Conservation (phyloP, 2,888 invertebrate species). For the Apodemia duryi region DNA sequence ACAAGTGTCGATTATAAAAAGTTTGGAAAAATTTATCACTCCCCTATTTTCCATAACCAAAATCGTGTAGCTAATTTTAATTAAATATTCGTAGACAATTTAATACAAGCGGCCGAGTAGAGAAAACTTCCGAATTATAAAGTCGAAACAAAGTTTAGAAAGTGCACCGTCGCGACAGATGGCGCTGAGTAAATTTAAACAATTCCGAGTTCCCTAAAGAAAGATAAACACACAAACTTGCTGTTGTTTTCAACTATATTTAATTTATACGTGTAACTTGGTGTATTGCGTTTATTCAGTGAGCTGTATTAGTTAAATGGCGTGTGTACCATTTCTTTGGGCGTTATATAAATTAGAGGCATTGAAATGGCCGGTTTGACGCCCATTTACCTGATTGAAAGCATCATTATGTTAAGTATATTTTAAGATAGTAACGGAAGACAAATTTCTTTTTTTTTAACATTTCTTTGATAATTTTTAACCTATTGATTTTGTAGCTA, state of each 20-base stretch:
- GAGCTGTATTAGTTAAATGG: slow-evolving; percentile 7
- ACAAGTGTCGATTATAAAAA: neutral
- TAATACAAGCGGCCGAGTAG: slow-evolving; percentile 15
- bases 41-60: neutral
- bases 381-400: neutral
- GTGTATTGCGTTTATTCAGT: slow-evolving; percentile 1
- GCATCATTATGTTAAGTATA: neutral
- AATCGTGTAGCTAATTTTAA: slow-evolving; percentile 1
- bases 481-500: too few species aligned
- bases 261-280: slow-evolving; percentile 12
- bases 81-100: slow-evolving; percentile 14
- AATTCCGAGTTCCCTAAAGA: slow-evolving; percentile 14
- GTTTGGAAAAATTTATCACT: slow-evolving; percentile 6
- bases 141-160: slow-evolving; percentile 14
- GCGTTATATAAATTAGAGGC: slow-evolving; percentile 2
- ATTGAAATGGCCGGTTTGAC: neutral
- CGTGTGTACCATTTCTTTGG: slow-evolving; percentile 6
- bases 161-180: slow-evolving; percentile 15
- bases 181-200: slow-evolving; percentile 15
- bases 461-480: too few species aligned
- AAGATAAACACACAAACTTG: slow-evolving; percentile 14
- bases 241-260: slow-evolving; percentile 11
- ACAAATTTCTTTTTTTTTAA: too few species aligned
- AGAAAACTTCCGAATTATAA: slow-evolving; percentile 14
- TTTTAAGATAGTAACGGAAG: too few species aligned